A percentile compares a stretch with the other conserved stretches of the same genome.
Evolutionary conservation across 2,888 invertebrate species (phyloP).

Genomic region (Galerucella pusilla): DNA sequence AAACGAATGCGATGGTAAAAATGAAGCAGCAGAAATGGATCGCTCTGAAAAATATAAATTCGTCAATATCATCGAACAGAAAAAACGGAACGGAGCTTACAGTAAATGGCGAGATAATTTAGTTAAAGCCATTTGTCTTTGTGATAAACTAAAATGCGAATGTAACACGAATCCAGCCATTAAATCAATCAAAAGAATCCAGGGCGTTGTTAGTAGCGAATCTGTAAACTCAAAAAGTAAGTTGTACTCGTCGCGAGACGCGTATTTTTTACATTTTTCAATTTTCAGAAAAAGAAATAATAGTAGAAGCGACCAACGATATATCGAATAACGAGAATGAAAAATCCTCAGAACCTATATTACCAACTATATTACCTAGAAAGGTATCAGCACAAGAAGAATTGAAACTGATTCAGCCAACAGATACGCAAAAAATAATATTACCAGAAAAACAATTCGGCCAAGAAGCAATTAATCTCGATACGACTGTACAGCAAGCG

Average conservation of each 20-base stretch:
- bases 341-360: neutral
- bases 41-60: slow-evolving; percentile 36
- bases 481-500: too few species aligned
- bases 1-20: too few species aligned
- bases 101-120: slow-evolving; percentile 46
- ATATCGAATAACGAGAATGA: neutral
- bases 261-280: neutral
- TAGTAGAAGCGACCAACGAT: neutral
- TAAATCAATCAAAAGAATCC: slow-evolving; percentile 32
- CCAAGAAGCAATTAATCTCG: neutral
- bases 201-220: neutral
- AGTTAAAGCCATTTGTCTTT: slow-evolving; percentile 35
- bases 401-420: neutral
- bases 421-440: too few species aligned
- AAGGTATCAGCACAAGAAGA: neutral
- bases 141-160: slow-evolving; percentile 38
- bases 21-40: neutral
- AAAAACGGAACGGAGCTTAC: slow-evolving; percentile 43
- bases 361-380: neutral
- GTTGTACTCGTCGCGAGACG: too few species aligned
- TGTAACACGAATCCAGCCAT: slow-evolving; percentile 46
- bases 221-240: neutral
- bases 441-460: neutral
- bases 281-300: neutral
- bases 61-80: slow-evolving; percentile 44